Base-by-base conservation (phyloP, 1,140 invertebrate genomes). In the Meteorus sp. region DNA sequence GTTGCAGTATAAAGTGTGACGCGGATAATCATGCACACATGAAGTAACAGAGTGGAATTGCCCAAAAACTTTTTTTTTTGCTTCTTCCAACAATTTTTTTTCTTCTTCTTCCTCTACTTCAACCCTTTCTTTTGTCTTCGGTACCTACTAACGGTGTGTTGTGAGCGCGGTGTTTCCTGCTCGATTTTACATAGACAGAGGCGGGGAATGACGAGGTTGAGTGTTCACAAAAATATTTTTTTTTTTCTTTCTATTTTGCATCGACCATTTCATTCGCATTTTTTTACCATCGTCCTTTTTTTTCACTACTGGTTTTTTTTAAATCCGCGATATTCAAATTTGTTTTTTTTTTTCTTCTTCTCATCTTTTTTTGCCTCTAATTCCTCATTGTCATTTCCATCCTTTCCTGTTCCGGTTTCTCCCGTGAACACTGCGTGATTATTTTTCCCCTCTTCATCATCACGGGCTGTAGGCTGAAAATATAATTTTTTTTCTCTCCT, bases 261-360 rank as follows among this genome's bases (percentile, higher is more conserved):
- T n/a, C n/a, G n/a, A n/a, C 27, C 20, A 37, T 25, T 50, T 56
- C 43, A 23, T 45, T 20, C 9, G 13, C 39, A 11, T 53, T 53
- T 53, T 53, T 52, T 52, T 35, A 15, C n/a, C n/a, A n/a, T n/a
- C n/a, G n/a, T 35, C 8, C 27, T 4, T 11, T 37, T 47, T 57
- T 56, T 57, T n/a, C n/a, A n/a, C n/a, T 56, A 44, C 11, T 50
- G 22, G 11, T 20, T 7, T 2, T 29, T 23, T 25, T 29, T 20
- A 25, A 22, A 37, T 50, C 39, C 23, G 52, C 45, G 41, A 67
- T 64, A 64, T 64, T 64, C 59, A 61, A 63, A 63, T 66, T 61
- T 11, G 25, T 48, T 54, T 56, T 53, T 63, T 59, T 41, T 41
- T 33, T 56, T 41, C 23, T 43, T 35, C 29, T 48, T 52, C 47